phyloP scores from a whole-genome alignment of 2,113 vertebrate species.

The Triplophysa tibetana region DNA sequence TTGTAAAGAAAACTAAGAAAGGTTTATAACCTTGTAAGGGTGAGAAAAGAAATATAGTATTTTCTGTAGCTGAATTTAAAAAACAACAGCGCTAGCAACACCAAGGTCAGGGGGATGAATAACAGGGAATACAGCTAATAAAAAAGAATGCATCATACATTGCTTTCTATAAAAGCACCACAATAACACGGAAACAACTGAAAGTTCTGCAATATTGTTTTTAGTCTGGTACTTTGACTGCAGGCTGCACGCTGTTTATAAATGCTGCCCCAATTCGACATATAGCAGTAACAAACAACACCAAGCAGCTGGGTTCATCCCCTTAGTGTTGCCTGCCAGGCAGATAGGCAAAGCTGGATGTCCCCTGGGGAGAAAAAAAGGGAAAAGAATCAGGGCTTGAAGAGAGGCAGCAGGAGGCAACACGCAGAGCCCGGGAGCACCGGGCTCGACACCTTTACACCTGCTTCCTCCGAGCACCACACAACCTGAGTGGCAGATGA shows the following conservation, averaged over 20 bases:
- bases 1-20: no score
- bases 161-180: no score
- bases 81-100: no score
- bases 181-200: not conserved
- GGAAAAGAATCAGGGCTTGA: not conserved
- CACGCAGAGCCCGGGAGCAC: not conserved
- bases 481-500: not conserved
- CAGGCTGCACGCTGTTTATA: not conserved
- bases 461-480: not conserved
- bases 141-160: no score
- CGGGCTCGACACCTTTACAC: slow-evolving; percentile 8
- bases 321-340: slow-evolving; percentile 19
- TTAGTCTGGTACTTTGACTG: not conserved
- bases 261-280: slow-evolving; percentile 27
- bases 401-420: not conserved
- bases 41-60: no score
- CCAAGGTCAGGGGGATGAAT: no score
- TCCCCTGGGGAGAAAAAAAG: slow-evolving; percentile 1
- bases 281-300: slow-evolving; percentile 33
- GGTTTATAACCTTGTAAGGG: no score
- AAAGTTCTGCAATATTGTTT: not conserved
- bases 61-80: no score
- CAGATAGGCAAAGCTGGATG: slow-evolving; percentile 20
- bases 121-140: no score
- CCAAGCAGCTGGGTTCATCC: slow-evolving; percentile 22